Base-by-base conservation (phyloP, 2,113 vertebrate genomes). In the Aphyosemion australe region DNA sequence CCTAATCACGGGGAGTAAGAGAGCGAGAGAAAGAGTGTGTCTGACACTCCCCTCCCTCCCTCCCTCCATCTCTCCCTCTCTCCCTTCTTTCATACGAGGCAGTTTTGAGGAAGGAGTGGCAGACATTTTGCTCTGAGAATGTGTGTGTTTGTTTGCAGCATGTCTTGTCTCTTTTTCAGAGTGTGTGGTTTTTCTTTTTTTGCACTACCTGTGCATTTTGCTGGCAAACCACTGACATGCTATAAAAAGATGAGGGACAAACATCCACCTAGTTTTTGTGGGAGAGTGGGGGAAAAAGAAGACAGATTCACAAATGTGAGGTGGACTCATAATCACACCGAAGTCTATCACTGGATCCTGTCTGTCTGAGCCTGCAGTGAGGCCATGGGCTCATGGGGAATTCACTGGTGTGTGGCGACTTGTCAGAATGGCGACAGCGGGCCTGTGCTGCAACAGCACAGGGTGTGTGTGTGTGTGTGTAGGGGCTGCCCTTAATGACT, bases 1-100 rank as follows among this genome's bases (percentile, higher is more conserved):
- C 90, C 93, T 95, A 96, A 96, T 96, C 95, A 95, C 74, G 93
- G 93, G 88, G 84, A 91, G 93, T 32, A 67, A 83, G 75, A 76
- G 87, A 82, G 70, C 59, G 13, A 52, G 76, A 54, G 62, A 90
- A 49, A 71, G 55, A 75, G 76, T 20, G 82, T 26, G 79, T 71
- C 93, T 91, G 94, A 94, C 84, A 68, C 84, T 80, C 76, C 80
- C 68, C 75, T 82, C 84, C 76, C 81, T 84, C 79, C 79, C 77
- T 79, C 89, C 83, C 61, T 82, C 76, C 55, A 71, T 84, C 70
- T 58, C 52, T 83, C 64, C 9, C 34, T 37, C 34, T 72, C 61
- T 84, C 73, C 65, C 76, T 81, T 88, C 74, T 92, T 95, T 94
- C 90, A 90, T 87, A 92, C 93, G 93, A 86, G 93, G 93, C 91